Conservation (phyloP, 1,140 invertebrate genomes). For the Carcinoscorpius rotundicauda region DNA sequence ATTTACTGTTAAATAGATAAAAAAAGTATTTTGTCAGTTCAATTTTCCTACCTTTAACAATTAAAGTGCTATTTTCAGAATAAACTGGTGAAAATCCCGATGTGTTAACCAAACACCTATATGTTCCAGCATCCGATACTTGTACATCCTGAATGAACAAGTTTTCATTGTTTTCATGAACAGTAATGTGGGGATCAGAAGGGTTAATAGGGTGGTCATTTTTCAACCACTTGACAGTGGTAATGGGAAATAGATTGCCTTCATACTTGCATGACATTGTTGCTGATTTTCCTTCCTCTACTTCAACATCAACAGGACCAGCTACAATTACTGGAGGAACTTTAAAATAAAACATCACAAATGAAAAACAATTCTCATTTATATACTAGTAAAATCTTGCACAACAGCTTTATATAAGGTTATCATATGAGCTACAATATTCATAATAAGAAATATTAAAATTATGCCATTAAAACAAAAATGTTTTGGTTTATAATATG, state of each 20-base stretch:
- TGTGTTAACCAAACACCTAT: constrained; percentile 53
- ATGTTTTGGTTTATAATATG: no score
- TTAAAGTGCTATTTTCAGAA: constrained; percentile 45
- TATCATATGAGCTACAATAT: no score
- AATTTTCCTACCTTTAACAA: constrained; percentile 43
- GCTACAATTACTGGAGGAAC: constrained; percentile 41
- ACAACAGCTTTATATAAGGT: no score
- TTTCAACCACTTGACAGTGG: constrained; percentile 55
- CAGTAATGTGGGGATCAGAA: constrained; percentile 22
- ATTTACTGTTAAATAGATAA: no score
- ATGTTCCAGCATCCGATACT: constrained; percentile 48
- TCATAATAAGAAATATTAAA: no score
- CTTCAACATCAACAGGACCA: constrained; percentile 41
- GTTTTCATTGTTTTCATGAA: constrained; percentile 41
- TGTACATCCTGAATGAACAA: constrained; percentile 45
- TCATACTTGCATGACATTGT: constrained; percentile 49
- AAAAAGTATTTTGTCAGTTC: no score
- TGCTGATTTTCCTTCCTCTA: constrained; percentile 53
- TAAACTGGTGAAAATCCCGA: constrained; percentile 45
- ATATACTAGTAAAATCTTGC: no score
- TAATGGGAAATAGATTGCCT: constrained; percentile 47
- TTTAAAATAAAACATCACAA: constrained; percentile 27
- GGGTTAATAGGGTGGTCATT: constrained; percentile 48
- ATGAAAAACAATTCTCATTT: background rate
- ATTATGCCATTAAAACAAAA: no score